phyloP scores from a whole-genome alignment of 2,113 vertebrate genomes.

The Ondatra zibethicus region DNA sequence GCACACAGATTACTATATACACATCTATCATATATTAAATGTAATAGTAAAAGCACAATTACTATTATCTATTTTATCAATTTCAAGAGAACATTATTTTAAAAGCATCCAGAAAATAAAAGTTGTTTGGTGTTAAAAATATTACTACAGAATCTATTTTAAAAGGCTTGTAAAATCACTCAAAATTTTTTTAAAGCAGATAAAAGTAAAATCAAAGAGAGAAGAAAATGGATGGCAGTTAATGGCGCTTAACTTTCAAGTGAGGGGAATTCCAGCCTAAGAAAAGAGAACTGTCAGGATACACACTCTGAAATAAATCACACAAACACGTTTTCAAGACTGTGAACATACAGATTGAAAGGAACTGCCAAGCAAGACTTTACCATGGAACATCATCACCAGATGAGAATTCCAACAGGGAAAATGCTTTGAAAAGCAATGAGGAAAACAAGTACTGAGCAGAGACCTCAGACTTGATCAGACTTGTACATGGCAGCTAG shows the following conservation, averaged over 20 bases:
- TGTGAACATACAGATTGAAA: neutral
- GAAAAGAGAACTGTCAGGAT: neutral
- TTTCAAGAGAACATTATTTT: neutral
- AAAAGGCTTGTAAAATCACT: slow-evolving; percentile 1
- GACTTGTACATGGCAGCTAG: neutral
- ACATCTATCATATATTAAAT: neutral
- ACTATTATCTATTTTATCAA: neutral
- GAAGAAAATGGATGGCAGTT: neutral
- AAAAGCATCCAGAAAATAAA: neutral
- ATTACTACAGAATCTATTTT: neutral
- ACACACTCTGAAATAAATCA: slow-evolving; percentile 39
- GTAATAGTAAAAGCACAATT: neutral
- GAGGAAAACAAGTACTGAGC: neutral
- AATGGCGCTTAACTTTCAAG: neutral
- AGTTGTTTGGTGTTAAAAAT: slow-evolving; percentile 46
- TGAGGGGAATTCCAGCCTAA: neutral
- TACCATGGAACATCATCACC: neutral
- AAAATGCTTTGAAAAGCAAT: neutral
- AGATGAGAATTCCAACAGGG: neutral
- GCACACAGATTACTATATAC: neutral
- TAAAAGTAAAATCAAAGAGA: neutral
- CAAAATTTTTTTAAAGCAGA: neutral
- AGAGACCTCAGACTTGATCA: neutral
- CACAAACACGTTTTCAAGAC: neutral
- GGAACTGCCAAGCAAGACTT: neutral